phyloP scores from a whole-genome alignment of 2,888 invertebrate genomes.

The Oscheius onirici region DNA sequence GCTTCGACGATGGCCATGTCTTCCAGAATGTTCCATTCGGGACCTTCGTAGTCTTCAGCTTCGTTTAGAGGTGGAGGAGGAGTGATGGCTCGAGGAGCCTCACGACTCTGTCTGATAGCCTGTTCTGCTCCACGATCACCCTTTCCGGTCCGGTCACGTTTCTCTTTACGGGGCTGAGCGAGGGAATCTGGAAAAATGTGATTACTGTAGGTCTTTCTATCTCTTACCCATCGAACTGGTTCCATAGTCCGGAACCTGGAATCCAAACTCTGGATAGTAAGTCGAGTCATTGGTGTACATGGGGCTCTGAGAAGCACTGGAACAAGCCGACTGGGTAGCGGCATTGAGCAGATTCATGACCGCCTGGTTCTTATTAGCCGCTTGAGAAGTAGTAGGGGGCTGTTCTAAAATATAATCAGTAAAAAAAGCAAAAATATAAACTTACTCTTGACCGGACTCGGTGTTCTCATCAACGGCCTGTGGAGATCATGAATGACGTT shows the following conservation, averaged over 20 bases:
- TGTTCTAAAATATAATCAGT: not conserved
- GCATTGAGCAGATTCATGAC: slow-evolving; percentile 23
- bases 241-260: not conserved
- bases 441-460: slow-evolving; percentile 32
- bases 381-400: not conserved
- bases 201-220: not conserved
- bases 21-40: slow-evolving; percentile 90
- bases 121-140: not conserved
- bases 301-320: not conserved
- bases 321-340: slow-evolving; percentile 6
- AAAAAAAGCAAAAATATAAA: not conserved
- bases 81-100: slow-evolving; percentile 20
- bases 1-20: slow-evolving; percentile 84
- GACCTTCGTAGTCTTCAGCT: slow-evolving; percentile 74
- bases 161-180: not conserved
- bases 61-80: slow-evolving; percentile 35
- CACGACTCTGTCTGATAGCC: not conserved
- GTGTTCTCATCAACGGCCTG: slow-evolving; percentile 43
- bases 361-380: not conserved
- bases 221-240: not conserved
- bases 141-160: slow-evolving; percentile 3
- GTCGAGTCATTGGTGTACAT: not conserved
- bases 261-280: slow-evolving; percentile 1
- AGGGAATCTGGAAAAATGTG: not conserved
- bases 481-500: slow-evolving; percentile 43